Conservation (phyloP, 2,113 vertebrate genomes). For the Oreotragus oreotragus region DNA sequence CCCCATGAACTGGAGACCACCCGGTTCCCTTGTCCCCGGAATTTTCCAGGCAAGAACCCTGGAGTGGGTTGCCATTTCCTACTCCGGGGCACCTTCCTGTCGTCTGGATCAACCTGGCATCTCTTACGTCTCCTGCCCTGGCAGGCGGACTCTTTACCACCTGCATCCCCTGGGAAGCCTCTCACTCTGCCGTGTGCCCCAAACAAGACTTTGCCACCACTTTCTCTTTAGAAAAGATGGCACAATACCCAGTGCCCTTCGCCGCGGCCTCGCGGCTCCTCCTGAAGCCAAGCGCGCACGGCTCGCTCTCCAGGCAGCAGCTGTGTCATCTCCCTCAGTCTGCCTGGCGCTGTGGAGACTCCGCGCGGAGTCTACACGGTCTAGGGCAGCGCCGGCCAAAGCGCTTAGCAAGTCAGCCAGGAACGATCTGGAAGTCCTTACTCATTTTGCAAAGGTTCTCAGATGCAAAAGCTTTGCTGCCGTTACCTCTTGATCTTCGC, state of each 20-base stretch:
- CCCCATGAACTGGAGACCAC: not conserved
- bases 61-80: not conserved
- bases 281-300: accelerated
- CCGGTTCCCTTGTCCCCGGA: not conserved
- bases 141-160: not conserved
- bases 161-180: not conserved
- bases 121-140: not conserved
- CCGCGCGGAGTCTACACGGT: accelerated
- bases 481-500: not conserved
- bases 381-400: not conserved
- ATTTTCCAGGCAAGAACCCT: not conserved
- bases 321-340: not conserved
- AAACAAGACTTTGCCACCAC: not conserved
- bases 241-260: accelerated
- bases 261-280: accelerated
- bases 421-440: not conserved
- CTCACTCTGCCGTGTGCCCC: not conserved
- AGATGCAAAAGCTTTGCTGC: not conserved
- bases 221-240: not conserved
- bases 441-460: not conserved
- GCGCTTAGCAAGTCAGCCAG: not conserved
- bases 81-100: not conserved
- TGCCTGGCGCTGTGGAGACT: not conserved
- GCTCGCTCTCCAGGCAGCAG: not conserved
- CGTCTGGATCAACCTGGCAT: not conserved